phyloP scores from a whole-genome alignment of 2,797 vertebrate species.

The Chelon labrosus region DNA sequence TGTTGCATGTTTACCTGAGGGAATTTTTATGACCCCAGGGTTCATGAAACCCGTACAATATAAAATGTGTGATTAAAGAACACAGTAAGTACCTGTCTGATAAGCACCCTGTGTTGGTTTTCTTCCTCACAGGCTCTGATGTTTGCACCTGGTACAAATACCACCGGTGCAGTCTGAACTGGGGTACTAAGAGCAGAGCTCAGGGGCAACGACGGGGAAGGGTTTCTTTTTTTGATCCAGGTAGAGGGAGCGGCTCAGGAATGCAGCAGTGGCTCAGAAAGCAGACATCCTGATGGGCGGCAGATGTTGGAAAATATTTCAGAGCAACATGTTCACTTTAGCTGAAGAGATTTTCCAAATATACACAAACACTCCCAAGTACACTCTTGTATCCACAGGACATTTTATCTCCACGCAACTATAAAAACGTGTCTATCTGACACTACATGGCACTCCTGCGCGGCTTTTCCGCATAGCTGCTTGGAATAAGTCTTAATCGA shows the following conservation, averaged over 20 bases:
- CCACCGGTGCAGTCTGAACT: constrained; percentile 50
- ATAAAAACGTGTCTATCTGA: constrained; percentile 40
- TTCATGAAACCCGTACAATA: constrained; percentile 19
- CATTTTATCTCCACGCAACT: constrained; percentile 48
- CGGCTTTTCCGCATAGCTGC: constrained; percentile 48
- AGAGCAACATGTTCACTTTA: constrained; percentile 85
- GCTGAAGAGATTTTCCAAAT: constrained; percentile 78
- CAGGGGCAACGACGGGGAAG: constrained; percentile 72
- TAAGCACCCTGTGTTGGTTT: constrained; percentile 25
- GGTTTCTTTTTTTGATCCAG: constrained; percentile 83
- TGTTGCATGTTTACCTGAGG: constrained; percentile 27
- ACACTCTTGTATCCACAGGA: constrained; percentile 53
- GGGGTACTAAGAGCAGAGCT: constrained; percentile 62
- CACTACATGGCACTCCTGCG: constrained; percentile 27
- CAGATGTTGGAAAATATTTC: constrained; percentile 91
- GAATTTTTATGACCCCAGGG: constrained; percentile 15
- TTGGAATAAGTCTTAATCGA: constrained; percentile 63
- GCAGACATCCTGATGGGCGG: constrained; percentile 88
- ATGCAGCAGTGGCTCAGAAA: constrained; percentile 84
- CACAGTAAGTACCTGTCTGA: constrained; percentile 18
- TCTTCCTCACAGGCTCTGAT: constrained; percentile 16
- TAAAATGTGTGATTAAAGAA: constrained; percentile 40
- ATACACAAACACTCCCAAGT: constrained; percentile 78
- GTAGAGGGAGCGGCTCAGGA: constrained; percentile 88
- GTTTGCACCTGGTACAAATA: constrained; percentile 58